phyloP scores from a whole-genome alignment of 2,888 invertebrate genomes.

The Hetaerina titia region DNA sequence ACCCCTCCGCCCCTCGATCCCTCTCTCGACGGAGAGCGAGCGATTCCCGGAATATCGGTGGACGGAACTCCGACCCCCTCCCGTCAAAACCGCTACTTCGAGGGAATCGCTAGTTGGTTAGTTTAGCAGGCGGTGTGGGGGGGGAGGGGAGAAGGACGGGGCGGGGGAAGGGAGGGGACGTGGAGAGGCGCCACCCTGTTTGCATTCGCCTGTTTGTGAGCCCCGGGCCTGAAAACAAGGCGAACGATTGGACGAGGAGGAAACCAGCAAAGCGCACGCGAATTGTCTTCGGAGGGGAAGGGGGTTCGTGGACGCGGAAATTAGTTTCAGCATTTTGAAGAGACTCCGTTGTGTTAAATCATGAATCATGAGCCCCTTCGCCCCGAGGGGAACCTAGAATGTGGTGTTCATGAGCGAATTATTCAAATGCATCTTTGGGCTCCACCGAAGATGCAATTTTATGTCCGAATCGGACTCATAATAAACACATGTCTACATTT shows the following conservation, averaged over 20 bases:
- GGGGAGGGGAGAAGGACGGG: background rate
- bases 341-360: background rate
- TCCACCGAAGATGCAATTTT: background rate
- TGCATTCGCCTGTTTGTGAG: background rate
- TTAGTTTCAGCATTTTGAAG: background rate
- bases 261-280: slow-evolving; percentile 16
- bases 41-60: no score
- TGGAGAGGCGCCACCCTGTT: background rate
- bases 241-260: background rate
- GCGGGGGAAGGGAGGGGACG: background rate
- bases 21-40: no score
- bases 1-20: no score
- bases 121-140: background rate
- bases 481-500: no score
- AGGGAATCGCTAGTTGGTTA: background rate
- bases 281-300: background rate
- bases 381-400: background rate
- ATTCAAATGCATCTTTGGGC: background rate
- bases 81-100: background rate
- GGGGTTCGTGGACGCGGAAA: background rate
- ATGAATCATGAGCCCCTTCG: background rate
- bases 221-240: slow-evolving; percentile 8
- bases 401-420: background rate
- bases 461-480: background rate
- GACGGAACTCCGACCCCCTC: background rate